phyloP scores from a whole-genome alignment of 2,797 vertebrate genomes.

The Sternarchorhynchus goeldii region DNA sequence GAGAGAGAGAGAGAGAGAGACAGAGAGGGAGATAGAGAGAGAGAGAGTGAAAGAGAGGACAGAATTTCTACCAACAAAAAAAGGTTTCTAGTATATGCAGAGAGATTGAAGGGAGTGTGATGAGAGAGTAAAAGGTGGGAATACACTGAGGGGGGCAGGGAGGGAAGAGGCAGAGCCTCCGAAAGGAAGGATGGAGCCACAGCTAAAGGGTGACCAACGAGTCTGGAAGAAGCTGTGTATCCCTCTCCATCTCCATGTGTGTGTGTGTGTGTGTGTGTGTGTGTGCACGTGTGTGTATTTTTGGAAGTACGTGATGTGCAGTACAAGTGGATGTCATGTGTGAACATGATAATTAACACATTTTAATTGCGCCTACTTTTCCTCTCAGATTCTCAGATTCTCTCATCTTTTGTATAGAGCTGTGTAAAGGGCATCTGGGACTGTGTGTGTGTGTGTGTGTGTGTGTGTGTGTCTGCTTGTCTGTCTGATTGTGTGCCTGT shows the following conservation, averaged over 20 bases:
- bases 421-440: no score
- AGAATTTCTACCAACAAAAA: constrained; percentile 14
- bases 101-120: constrained; percentile 35
- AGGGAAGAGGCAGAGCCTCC: constrained; percentile 41
- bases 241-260: neutral
- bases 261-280: constrained; percentile 17
- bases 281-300: constrained; percentile 24
- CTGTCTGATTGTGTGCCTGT: constrained; percentile 3
- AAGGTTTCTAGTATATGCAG: constrained; percentile 15
- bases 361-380: constrained; percentile 38
- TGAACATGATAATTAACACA: constrained; percentile 48
- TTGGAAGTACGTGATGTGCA: constrained; percentile 39
- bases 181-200: neutral
- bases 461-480: no score
- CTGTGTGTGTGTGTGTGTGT: neutral
- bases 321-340: constrained; percentile 37
- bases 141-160: constrained; percentile 16
- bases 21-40: constrained; percentile 29
- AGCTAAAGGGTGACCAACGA: constrained; percentile 28
- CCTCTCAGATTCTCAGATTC: constrained; percentile 18
- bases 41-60: constrained; percentile 28
- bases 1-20: constrained; percentile 34
- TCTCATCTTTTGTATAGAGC: neutral
- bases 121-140: neutral
- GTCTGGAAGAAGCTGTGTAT: constrained; percentile 26